Evolutionary conservation across 1,140 invertebrate genomes (phyloP).

Genomic region (Caenorhabditis tropicalis): DNA sequence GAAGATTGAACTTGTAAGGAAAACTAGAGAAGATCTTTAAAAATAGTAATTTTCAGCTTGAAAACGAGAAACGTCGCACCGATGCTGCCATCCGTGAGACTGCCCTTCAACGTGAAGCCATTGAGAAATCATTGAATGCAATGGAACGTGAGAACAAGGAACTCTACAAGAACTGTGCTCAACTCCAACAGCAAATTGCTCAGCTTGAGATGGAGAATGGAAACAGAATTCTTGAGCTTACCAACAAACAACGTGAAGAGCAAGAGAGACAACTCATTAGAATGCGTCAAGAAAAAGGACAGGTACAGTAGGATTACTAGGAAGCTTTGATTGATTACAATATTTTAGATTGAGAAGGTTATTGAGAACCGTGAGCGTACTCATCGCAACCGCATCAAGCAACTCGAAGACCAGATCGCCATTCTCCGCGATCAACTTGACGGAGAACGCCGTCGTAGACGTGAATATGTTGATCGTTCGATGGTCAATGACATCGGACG

Average conservation of each 20-base stretch:
- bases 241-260: slow-evolving; percentile 70
- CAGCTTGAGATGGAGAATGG: slow-evolving; percentile 72
- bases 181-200: slow-evolving; percentile 71
- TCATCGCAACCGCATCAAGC: slow-evolving; percentile 65
- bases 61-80: slow-evolving; percentile 69
- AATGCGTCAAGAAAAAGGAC: slow-evolving; percentile 67
- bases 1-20: slow-evolving; percentile 71
- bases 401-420: slow-evolving; percentile 67
- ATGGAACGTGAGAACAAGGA: slow-evolving; percentile 72
- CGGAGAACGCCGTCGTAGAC: slow-evolving; percentile 64
- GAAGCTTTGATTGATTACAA: background rate
- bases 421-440: slow-evolving; percentile 69
- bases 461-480: slow-evolving; percentile 64
- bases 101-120: slow-evolving; percentile 71
- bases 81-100: slow-evolving; percentile 71
- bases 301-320: slow-evolving; percentile 39
- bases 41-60: slow-evolving; percentile 59
- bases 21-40: background rate
- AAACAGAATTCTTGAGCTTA: slow-evolving; percentile 70
- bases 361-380: slow-evolving; percentile 69
- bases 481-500: slow-evolving; percentile 63
- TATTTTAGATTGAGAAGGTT: slow-evolving; percentile 67
- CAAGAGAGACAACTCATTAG: slow-evolving; percentile 67
- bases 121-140: slow-evolving; percentile 71
- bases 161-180: slow-evolving; percentile 72